Evolutionary conservation across 2,888 invertebrate species (phyloP).

Genomic region (Ganaspis brasiliensis): DNA sequence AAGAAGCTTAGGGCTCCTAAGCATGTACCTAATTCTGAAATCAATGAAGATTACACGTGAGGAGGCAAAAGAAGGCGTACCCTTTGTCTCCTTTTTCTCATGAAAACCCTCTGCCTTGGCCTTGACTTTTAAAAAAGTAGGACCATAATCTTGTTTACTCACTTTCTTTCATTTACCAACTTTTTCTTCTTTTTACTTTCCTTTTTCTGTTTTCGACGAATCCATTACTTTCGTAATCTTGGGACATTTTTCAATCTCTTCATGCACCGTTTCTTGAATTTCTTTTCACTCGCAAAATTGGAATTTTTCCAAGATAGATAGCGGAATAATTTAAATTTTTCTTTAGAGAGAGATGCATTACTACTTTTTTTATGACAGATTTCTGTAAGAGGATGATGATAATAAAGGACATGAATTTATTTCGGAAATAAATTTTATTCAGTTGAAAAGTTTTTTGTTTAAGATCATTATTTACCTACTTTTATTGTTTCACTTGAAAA

Average conservation of each 20-base stretch:
- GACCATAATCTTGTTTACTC: neutral
- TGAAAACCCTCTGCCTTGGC: neutral
- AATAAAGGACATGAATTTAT: too few species aligned
- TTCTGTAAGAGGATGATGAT: too few species aligned
- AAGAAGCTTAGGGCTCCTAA: neutral
- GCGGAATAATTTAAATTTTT: neutral
- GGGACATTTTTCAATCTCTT: neutral
- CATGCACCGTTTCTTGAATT: neutral
- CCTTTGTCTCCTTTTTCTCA: neutral
- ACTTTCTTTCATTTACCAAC: constrained; percentile 2
- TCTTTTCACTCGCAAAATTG: neutral
- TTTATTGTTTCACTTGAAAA: too few species aligned
- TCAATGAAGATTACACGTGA: constrained; percentile 36
- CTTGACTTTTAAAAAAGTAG: constrained; percentile 3
- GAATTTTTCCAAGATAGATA: neutral
- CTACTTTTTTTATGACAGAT: too few species aligned
- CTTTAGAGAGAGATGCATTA: neutral
- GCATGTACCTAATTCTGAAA: constrained; percentile 10
- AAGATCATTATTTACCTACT: too few species aligned
- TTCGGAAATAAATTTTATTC: too few species aligned
- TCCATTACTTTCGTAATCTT: neutral
- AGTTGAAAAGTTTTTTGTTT: too few species aligned
- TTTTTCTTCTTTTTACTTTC: neutral
- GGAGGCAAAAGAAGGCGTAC: constrained; percentile 21
- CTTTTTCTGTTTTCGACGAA: neutral